Percentiles rank a stretch among this genome's conserved stretches.
Evolutionary conservation across 2,113 vertebrate species (phyloP).

Genomic region (Uria lomvia): DNA sequence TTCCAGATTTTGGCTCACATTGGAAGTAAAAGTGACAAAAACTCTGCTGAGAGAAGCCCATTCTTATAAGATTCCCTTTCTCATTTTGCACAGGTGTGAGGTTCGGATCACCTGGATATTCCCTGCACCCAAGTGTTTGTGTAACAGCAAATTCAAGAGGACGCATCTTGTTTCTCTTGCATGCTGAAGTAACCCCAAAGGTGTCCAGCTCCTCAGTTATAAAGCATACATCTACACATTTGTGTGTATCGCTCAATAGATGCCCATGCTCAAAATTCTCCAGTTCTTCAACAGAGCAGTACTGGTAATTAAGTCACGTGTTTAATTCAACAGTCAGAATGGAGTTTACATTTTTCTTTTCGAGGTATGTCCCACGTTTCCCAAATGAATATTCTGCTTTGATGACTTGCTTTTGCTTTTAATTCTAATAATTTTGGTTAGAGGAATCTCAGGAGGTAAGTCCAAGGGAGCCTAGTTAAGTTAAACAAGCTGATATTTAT

Average conservation of each 20-base stretch:
- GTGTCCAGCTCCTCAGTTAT: background rate
- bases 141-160: background rate
- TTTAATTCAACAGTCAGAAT: background rate
- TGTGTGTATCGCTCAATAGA: background rate
- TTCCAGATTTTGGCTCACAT: background rate
- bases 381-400: background rate
- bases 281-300: background rate
- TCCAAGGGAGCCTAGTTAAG: background rate
- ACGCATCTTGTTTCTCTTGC: background rate
- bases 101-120: background rate
- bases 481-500: background rate
- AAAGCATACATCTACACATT: background rate
- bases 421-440: background rate
- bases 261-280: background rate
- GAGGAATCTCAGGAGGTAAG: background rate
- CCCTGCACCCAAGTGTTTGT: background rate
- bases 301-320: background rate
- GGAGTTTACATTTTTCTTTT: background rate
- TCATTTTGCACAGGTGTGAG: background rate
- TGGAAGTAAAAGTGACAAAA: slow-evolving; percentile 32
- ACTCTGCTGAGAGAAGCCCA: background rate
- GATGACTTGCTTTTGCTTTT: background rate
- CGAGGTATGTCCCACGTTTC: background rate
- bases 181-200: background rate
- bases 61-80: background rate